A percentile compares a stretch with the other conserved stretches of the same genome.
Conservation (phyloP, 2,888 invertebrate genomes). For the Periphyllus acericola region DNA sequence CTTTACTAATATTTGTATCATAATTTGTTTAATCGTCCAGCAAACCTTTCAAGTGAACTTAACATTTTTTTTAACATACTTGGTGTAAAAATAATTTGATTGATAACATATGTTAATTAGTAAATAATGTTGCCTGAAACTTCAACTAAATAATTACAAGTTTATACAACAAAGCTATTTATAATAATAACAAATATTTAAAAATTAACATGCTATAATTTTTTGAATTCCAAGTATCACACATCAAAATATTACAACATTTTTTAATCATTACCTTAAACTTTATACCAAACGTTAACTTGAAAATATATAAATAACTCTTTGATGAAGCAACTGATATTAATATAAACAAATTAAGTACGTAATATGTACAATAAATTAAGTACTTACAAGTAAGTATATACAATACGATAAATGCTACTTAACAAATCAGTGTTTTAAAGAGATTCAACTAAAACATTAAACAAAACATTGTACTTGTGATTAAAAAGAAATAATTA, state of each 20-base stretch:
- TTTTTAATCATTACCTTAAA: conserved; percentile 17
- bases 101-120: conserved; percentile 26
- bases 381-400: conserved; percentile 56
- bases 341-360: conserved; percentile 54
- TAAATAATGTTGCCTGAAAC: conserved; percentile 9
- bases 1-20: background rate
- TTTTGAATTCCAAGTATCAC: conserved; percentile 15
- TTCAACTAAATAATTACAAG: conserved; percentile 41
- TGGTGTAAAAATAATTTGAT: conserved; percentile 31
- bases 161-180: conserved; percentile 19
- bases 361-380: conserved; percentile 56
- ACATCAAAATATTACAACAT: conserved; percentile 39
- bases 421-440: conserved; percentile 42
- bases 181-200: conserved; percentile 28
- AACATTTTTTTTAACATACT: conserved; percentile 21
- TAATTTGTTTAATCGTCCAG: conserved; percentile 49
- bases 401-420: conserved; percentile 52
- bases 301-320: conserved; percentile 9
- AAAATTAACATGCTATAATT: conserved; percentile 52
- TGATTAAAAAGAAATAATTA: conserved; percentile 39
- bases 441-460: conserved; percentile 57
- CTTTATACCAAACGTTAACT: background rate
- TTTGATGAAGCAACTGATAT: conserved; percentile 17
- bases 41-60: conserved; percentile 3
- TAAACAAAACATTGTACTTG: conserved; percentile 58